Conservation (phyloP, 2,888 invertebrate genomes). For the Lottia scabra region DNA sequence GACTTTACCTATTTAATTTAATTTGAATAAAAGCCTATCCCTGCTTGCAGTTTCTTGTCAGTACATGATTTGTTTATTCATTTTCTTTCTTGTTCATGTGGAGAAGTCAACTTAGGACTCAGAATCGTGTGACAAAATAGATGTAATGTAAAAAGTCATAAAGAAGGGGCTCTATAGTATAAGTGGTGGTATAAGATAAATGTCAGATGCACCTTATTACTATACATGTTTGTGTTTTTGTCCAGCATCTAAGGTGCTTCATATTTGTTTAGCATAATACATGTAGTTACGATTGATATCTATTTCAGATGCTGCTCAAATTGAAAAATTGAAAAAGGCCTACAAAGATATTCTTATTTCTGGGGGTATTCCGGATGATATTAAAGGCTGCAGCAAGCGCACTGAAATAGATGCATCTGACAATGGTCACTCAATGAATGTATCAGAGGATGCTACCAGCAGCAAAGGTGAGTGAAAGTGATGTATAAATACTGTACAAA, state of each 20-base stretch:
- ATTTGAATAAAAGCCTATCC: not conserved
- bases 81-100: not conserved
- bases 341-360: not conserved
- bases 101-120: not conserved
- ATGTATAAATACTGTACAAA: no score
- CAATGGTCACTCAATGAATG: not conserved
- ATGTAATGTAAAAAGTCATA: not conserved
- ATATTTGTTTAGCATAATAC: not conserved
- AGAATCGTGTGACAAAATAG: not conserved
- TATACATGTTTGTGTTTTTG: not conserved
- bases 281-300: not conserved
- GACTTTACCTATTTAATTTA: not conserved
- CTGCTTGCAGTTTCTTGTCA: not conserved
- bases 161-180: not conserved
- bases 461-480: not conserved
- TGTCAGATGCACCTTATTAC: not conserved
- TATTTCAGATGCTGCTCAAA: not conserved
- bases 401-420: not conserved
- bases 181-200: not conserved
- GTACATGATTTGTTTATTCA: not conserved
- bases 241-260: not conserved
- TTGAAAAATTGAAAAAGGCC: not conserved
- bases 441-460: conserved; percentile 25
- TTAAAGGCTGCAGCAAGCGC: not conserved
- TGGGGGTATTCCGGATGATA: not conserved